Base-by-base conservation (phyloP, 2,797 vertebrate species). In the Enteromius treurensis region DNA sequence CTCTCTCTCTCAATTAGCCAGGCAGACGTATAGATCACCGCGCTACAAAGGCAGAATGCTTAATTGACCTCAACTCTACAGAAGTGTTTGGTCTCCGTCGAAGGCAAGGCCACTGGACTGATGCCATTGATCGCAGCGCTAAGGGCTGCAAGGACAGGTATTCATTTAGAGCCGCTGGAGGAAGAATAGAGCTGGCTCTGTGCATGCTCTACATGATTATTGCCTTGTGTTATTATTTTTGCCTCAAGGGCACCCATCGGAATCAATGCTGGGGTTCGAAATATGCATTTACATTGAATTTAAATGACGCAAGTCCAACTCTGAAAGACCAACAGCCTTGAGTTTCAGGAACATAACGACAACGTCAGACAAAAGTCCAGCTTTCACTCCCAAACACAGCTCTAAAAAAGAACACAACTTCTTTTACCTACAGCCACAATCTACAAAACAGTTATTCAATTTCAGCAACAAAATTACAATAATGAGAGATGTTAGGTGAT, bases 51-150 rank as follows among this genome's bases (percentile, higher is more conserved):
- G 81, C 82, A 84, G 84, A 86, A 87, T 87, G 86, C 77, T 87
- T 87, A 87, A 88, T 84, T 87, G 86, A 86, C 82, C 77, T 74
- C 51, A 70, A n/a, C 86, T 82, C 84, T 79, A 78, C 53, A 83
- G 81, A 84, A 82, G 82, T 80, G 77, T 78, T 87, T 58, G 60
- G 84, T 74, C 79, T 84, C 71, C 62, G 71, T 86, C 71, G 79
- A 77, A 55, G 76, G 76, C 79, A 65, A 87, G 82, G 62, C 79
- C 75, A 42, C 82, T 83, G 83, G 71, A 84, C 79, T 83, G 80
- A 86, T 68, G 69, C 79, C 75, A 76, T 82, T 84, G 62, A 87
- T 87, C 80, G 71, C 60, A 80, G 80, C 40, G 32, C 78, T 55
- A 71, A 83, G 75, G 82, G 55, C 67, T 82, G 60, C 79, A 80